phyloP scores from a whole-genome alignment of 2,113 vertebrate species.

The Lethenteron camtschaticum region DNA sequence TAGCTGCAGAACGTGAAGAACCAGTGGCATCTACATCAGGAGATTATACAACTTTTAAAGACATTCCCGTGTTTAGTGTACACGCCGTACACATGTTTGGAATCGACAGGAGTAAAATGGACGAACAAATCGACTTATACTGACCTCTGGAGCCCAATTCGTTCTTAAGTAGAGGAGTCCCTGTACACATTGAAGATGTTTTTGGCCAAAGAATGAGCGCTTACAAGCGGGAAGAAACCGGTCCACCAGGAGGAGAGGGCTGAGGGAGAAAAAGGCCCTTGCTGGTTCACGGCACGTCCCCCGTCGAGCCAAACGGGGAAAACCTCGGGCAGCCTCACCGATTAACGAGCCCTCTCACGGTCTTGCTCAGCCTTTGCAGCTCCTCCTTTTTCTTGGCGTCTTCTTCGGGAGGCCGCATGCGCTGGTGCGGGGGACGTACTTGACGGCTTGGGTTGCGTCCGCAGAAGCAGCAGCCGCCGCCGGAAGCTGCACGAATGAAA shows the following conservation, averaged over 20 bases:
- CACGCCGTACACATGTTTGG: too few relatives aligned
- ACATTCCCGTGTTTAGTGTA: too few relatives aligned
- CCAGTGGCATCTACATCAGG: too few relatives aligned
- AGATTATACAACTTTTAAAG: too few relatives aligned
- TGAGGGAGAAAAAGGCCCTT: not conserved
- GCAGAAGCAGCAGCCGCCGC: not conserved
- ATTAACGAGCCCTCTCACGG: not conserved
- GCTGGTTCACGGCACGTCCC: not conserved
- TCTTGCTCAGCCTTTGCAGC: not conserved
- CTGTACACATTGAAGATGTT: not conserved
- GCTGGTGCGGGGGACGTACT: not conserved
- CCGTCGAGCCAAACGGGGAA: not conserved
- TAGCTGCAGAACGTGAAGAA: too few relatives aligned
- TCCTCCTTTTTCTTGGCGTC: not conserved
- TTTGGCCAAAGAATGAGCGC: not conserved
- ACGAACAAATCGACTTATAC: too few relatives aligned
- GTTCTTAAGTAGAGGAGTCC: not conserved
- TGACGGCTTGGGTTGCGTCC: not conserved
- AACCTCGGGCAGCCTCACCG: not conserved
- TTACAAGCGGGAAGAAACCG: not conserved
- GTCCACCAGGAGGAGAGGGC: not conserved
- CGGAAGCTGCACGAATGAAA: not conserved
- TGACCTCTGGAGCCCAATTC: not conserved
- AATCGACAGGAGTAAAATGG: too few relatives aligned
- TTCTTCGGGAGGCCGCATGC: not conserved